Evolutionary conservation across 92 coral and sea anemone genomes (phyloP).

Genomic region (Paragorgia papillata): DNA sequence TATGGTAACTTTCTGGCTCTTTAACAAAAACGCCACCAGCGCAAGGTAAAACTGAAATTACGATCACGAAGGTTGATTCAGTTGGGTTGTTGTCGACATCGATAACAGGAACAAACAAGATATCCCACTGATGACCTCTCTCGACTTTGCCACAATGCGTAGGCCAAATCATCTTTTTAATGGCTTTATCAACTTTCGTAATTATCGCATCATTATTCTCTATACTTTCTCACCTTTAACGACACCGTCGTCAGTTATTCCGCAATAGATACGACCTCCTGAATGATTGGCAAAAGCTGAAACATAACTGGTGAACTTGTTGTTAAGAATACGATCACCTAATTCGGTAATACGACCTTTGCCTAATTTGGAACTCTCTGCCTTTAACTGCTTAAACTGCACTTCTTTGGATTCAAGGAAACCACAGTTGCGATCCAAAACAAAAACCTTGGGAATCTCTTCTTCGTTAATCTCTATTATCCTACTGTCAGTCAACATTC

Average conservation of each 20-base stretch:
- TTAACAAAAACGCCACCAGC: constrained; percentile 46
- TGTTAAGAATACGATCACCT: constrained; percentile 26
- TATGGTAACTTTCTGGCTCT: constrained; percentile 54
- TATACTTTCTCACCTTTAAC: constrained; percentile 31
- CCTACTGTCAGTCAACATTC: constrained; percentile 30
- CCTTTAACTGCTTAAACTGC: constrained; percentile 25
- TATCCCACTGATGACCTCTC: constrained; percentile 50
- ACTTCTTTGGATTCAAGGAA: constrained; percentile 45
- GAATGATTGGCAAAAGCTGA: constrained; percentile 52
- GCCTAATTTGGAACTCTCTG: constrained; percentile 19
- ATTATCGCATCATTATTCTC: constrained; percentile 4
- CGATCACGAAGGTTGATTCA: constrained; percentile 29
- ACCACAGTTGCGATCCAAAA: constrained; percentile 14
- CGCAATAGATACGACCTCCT: constrained; percentile 50
- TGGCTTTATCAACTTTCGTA: constrained; percentile 2
- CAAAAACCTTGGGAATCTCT: constrained; percentile 33
- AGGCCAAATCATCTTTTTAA: constrained; percentile 54
- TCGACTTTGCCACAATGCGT: constrained; percentile 7
- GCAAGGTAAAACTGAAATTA: constrained; percentile 39
- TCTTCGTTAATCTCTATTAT: constrained; percentile 28
- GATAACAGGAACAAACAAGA: constrained; percentile 41
- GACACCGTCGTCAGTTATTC: constrained; percentile 38
- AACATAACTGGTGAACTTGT: constrained; percentile 27
- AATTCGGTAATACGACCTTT: constrained; percentile 26
- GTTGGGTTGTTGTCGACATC: constrained; percentile 10